Evolutionary conservation across 2,797 vertebrate species (phyloP).

Genomic region (Sebastes nivosus): DNA sequence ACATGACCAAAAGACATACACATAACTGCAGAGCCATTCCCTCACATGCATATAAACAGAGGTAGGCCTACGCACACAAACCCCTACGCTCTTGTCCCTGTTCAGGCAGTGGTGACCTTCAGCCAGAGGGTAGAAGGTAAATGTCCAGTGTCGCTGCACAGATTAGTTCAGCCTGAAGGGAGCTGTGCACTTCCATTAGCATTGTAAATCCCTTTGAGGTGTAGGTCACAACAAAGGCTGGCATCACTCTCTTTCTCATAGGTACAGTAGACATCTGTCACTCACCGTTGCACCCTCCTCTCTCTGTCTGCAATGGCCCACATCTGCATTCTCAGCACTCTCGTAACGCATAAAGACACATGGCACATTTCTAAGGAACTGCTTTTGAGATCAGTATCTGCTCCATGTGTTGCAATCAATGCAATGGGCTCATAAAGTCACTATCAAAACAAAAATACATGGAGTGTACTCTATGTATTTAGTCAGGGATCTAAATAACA

Average conservation of each 20-base stretch:
- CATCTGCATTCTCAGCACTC: conserved; percentile 55
- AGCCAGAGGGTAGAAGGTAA: conserved; percentile 13
- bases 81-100: neutral
- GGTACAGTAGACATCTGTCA: conserved; percentile 36
- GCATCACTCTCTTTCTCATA: neutral
- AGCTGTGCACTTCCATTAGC: conserved; percentile 27
- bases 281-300: conserved; percentile 8
- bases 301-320: neutral
- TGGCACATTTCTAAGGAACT: conserved; percentile 31
- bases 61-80: neutral
- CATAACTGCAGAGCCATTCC: conserved; percentile 2
- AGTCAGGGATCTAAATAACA: neutral
- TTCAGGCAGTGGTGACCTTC: conserved; percentile 39
- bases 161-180: conserved; percentile 31
- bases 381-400: conserved; percentile 21
- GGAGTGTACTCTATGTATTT: neutral
- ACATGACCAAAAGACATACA: neutral
- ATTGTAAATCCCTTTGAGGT: conserved; percentile 27
- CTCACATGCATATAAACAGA: neutral
- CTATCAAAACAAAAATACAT: neutral
- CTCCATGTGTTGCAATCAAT: neutral
- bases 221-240: conserved; percentile 9
- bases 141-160: conserved; percentile 1
- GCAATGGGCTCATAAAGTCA: neutral
- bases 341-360: conserved; percentile 16